These are phyloP conservation scores for Carollia perspicillata DNA, from an alignment of 2,113 vertebrate genomes.

Conservation along the genomic window DNA sequence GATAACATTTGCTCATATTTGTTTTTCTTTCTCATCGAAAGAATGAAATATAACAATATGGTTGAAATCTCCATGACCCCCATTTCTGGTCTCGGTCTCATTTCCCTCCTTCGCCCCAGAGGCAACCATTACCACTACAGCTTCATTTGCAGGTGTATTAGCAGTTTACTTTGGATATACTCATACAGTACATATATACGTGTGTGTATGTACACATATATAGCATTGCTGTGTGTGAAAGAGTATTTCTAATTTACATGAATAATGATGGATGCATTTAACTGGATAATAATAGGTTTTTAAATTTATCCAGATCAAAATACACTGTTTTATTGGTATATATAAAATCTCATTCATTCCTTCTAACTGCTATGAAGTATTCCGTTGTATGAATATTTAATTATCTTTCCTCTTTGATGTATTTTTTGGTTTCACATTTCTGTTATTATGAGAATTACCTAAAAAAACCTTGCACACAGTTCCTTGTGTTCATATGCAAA, in stretches of 20 bases:
- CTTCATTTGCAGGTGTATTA: not conserved
- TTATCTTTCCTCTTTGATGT: not conserved
- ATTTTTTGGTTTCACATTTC: constrained; percentile 5
- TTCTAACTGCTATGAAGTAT: not conserved
- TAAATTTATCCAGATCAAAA: not conserved
- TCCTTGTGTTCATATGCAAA: not conserved
- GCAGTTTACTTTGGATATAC: not conserved
- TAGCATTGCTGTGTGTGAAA: not conserved
- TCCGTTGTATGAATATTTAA: not conserved
- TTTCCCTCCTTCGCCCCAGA: not conserved
- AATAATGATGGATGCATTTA: not conserved
- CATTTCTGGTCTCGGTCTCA: not conserved
- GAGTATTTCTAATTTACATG: not conserved
- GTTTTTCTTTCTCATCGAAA: constrained; percentile 11
- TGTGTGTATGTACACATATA: not conserved
- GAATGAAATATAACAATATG: not conserved
- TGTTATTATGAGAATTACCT: not conserved
- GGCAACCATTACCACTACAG: not conserved
- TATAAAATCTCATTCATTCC: not conserved
- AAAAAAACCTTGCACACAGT: not conserved
- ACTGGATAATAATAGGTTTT: not conserved
- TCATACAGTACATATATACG: not conserved
- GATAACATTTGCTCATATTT: not conserved
- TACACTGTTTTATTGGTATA: not conserved
- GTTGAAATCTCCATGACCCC: not conserved